phyloP scores from a whole-genome alignment of 2,888 invertebrate genomes.

The Sussaba pulchella region DNA sequence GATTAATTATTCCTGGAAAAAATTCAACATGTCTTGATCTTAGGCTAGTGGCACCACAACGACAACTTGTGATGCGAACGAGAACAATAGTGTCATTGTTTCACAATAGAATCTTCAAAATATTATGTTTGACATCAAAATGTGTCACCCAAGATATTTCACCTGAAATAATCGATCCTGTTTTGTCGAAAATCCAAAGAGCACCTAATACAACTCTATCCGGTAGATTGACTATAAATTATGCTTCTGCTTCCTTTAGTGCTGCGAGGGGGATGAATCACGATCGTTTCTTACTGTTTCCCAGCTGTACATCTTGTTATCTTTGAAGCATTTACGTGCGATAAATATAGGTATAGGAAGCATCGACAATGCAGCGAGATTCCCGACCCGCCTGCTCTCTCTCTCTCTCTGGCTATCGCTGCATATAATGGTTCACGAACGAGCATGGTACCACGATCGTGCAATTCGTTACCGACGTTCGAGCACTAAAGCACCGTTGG shows the following conservation, averaged over 20 bases:
- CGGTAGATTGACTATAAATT: not conserved
- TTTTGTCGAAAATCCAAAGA: not conserved
- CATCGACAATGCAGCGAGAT: constrained; percentile 21
- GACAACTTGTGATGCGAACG: too few species aligned
- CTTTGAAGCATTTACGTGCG: constrained; percentile 19
- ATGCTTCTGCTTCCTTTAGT: not conserved
- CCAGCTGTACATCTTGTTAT: constrained; percentile 25
- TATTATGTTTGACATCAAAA: too few species aligned
- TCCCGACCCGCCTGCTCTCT: constrained; percentile 4
- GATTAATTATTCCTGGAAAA: too few species aligned
- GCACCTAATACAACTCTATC: not conserved
- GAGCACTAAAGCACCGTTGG: constrained; percentile 53
- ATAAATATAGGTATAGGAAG: constrained; percentile 1
- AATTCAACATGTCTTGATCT: too few species aligned
- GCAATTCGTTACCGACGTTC: constrained; percentile 56
- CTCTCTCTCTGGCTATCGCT: not conserved
- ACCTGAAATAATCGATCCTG: not conserved
- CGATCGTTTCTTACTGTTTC: constrained; percentile 35
- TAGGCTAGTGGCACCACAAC: too few species aligned
- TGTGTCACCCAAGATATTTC: too few species aligned
- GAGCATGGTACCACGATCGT: constrained; percentile 10
- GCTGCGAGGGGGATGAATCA: not conserved
- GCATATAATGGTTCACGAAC: constrained; percentile 42
- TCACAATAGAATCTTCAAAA: too few species aligned
- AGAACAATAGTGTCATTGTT: too few species aligned